Percentiles rank a stretch among this genome's conserved stretches.
These are phyloP conservation scores for Cataglyphis albicans DNA, from an alignment of 2,888 invertebrate species.

Conservation along the genomic window DNA sequence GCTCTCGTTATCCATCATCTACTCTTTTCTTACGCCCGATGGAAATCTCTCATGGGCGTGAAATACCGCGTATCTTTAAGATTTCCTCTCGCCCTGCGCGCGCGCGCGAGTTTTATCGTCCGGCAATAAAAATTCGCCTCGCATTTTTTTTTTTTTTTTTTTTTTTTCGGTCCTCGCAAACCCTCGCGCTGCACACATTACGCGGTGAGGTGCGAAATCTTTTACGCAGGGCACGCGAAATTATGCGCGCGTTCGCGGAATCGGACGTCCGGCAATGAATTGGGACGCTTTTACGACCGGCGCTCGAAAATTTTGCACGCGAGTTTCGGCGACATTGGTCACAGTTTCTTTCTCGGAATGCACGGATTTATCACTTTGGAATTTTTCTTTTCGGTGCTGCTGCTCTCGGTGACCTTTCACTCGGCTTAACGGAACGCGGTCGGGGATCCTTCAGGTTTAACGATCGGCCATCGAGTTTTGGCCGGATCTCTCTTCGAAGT, in stretches of 20 bases:
- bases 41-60: constrained; percentile 49
- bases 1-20: background rate
- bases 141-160: constrained; percentile 42
- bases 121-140: constrained; percentile 47
- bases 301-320: constrained; percentile 41
- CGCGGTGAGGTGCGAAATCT: constrained; percentile 9
- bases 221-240: constrained; percentile 14
- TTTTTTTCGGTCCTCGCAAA: constrained; percentile 36
- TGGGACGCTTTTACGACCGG: constrained; percentile 37
- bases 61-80: constrained; percentile 54
- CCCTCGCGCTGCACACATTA: constrained; percentile 12
- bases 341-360: constrained; percentile 46
- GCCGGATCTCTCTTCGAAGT: constrained; percentile 15
- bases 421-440: constrained; percentile 54
- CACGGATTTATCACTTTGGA: constrained; percentile 39
- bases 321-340: constrained; percentile 27
- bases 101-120: constrained; percentile 14
- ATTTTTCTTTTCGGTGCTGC: constrained; percentile 25
- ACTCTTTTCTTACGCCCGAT: background rate
- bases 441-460: constrained; percentile 51
- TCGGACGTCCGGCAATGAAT: constrained; percentile 43
- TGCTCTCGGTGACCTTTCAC: constrained; percentile 43
- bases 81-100: constrained; percentile 8
- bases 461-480: constrained; percentile 52
- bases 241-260: constrained; percentile 51